A percentile compares a stretch with the other conserved stretches of the same genome.
These are phyloP conservation scores for Tipula unca DNA, from an alignment of 2,888 invertebrate genomes.

Conservation along the genomic window DNA sequence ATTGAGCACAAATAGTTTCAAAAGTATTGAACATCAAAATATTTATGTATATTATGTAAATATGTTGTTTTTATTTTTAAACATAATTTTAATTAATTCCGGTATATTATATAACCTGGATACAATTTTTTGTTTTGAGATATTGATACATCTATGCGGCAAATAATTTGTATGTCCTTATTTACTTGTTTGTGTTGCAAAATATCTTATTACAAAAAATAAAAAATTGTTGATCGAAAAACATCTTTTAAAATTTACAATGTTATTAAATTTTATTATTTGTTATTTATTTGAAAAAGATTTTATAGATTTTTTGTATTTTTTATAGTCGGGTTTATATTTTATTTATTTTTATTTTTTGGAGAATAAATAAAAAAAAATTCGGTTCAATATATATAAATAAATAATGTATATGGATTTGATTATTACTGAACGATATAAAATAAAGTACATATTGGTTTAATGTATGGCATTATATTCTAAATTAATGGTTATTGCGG, in stretches of 20 bases:
- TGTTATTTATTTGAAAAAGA: background rate
- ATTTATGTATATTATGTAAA: too few species aligned
- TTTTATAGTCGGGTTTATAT: background rate
- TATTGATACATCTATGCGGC: too few species aligned
- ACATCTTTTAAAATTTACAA: background rate
- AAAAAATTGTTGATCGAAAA: too few species aligned
- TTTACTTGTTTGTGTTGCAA: too few species aligned
- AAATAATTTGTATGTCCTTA: too few species aligned
- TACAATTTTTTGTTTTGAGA: too few species aligned
- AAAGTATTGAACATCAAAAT: too few species aligned
- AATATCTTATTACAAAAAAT: too few species aligned
- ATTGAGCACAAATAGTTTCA: too few species aligned
- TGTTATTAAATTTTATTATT: constrained; percentile 14
- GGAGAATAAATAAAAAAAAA: background rate
- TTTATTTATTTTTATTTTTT: background rate
- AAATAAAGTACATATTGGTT: constrained; percentile 14
- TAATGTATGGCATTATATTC: constrained; percentile 14
- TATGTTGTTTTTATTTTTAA: too few species aligned
- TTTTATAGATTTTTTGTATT: background rate
- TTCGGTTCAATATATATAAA: background rate
- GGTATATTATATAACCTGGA: too few species aligned
- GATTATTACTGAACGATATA: constrained; percentile 2
- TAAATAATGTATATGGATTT: constrained; percentile 14
- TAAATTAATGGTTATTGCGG: constrained; percentile 8
- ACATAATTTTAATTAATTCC: too few species aligned